These are phyloP conservation scores for Sinotaia quadrata DNA, from an alignment of 2,888 invertebrate genomes.

Conservation along the genomic window DNA sequence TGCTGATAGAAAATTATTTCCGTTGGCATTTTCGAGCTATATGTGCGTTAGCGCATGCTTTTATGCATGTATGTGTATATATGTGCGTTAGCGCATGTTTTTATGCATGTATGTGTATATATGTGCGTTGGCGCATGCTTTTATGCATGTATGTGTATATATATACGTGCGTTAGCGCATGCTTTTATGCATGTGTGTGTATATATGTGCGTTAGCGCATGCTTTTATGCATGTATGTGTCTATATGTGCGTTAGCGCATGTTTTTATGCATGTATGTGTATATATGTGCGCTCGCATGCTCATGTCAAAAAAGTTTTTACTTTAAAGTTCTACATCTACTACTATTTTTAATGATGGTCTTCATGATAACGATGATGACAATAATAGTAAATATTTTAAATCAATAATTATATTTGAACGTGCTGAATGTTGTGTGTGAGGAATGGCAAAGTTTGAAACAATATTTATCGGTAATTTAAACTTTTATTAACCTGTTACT, in stretches of 20 bases:
- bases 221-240: slow-evolving; percentile 29
- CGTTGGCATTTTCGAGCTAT: too few relatives aligned
- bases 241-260: slow-evolving; percentile 25
- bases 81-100: slow-evolving; percentile 5
- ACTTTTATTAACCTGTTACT: too few relatives aligned
- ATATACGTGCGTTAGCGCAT: background rate
- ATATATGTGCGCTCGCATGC: background rate
- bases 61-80: slow-evolving; percentile 23
- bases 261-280: background rate
- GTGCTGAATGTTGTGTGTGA: too few relatives aligned
- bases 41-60: too few relatives aligned
- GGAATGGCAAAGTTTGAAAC: too few relatives aligned
- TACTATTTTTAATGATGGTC: too few relatives aligned
- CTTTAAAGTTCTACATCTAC: background rate
- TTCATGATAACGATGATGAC: too few relatives aligned
- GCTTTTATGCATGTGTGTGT: background rate
- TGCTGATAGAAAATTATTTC: too few relatives aligned
- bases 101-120: slow-evolving; percentile 15
- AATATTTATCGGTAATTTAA: too few relatives aligned
- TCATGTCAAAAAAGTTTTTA: background rate
- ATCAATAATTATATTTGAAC: too few relatives aligned
- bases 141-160: slow-evolving; percentile 12
- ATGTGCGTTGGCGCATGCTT: slow-evolving; percentile 11
- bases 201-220: slow-evolving; percentile 28
- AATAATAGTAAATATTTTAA: too few relatives aligned